Base-by-base conservation (phyloP, 2,113 vertebrate species). In the Fulica atra region DNA sequence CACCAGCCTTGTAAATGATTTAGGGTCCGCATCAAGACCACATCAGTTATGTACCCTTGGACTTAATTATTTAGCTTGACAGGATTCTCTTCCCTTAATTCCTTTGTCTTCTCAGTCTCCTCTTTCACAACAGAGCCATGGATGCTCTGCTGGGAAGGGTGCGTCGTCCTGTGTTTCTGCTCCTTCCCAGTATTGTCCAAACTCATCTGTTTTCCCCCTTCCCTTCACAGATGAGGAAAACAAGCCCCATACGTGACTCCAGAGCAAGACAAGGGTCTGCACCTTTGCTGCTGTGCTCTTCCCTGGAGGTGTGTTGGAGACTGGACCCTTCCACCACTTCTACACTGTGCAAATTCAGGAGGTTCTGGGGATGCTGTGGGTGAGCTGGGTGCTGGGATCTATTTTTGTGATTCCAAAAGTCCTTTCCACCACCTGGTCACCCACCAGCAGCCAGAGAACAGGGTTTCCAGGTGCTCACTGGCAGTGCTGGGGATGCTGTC, bases 31-130 rank as follows among this genome's bases (percentile, higher is more conserved):
- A 95, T 92, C 87, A 95, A 96, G 54, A 95, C 26, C 5, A 7
- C 93, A 92, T 97, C 87, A 94, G 66, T 97, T 93, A 97, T 92
- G 82, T 96, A 96, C 86, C 74, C 79, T 66, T 68, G 38, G 59
- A 90, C 86, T 95, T 96, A 97, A 97, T 97, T 97, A 94, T 92
- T 97, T 86, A 95, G 51, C 77, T 94, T 94, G 85, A 96, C 96
- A 95, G 92, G 61, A 96, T 50, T 95, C 85, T 93, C 68, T 92
- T 36, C 83, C 81, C 89, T 93, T 96, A 95, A 97, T 96, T 96
- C 96, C 92, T 94, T 97, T 96, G 93, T 94, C 78, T 77, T 88
- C 65, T 85, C 2, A 0, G 51, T 92, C 84, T 97, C 79, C 23
- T 7, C 3, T 96, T 96, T 92, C 95, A 93, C 85, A 92, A 46